Percentiles rank a stretch among this genome's conserved stretches.
Conservation (phyloP, 2,113 vertebrate species). For the Rafetus swinhoei region DNA sequence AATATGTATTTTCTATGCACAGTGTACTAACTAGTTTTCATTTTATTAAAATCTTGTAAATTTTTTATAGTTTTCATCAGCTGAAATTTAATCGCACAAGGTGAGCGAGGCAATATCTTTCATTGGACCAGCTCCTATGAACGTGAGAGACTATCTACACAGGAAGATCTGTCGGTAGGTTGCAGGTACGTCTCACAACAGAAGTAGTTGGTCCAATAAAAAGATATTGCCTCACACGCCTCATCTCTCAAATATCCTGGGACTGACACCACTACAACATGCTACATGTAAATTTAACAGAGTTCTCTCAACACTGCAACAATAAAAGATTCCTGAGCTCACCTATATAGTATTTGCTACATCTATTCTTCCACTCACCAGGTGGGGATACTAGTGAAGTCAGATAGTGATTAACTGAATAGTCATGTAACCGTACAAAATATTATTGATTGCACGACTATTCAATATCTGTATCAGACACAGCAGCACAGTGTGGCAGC, state of each 20-base stretch:
- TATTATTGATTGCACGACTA: too few relatives aligned
- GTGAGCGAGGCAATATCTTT: background rate
- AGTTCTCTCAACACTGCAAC: slow-evolving; percentile 1
- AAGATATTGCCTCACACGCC: background rate
- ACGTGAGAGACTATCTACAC: background rate
- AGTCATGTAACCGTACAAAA: too few relatives aligned
- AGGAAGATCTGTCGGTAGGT: background rate
- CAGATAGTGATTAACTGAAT: too few relatives aligned
- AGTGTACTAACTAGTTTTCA: background rate
- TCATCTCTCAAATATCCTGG: background rate
- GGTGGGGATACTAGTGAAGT: background rate
- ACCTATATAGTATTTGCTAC: too few relatives aligned
- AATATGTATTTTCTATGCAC: background rate
- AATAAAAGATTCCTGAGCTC: background rate
- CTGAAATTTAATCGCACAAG: background rate
- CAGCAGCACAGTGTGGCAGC: too few relatives aligned
- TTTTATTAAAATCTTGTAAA: background rate
- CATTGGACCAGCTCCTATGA: background rate
- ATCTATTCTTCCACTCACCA: background rate
- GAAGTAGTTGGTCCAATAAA: background rate
- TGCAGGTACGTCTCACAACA: background rate
- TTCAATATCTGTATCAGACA: too few relatives aligned
- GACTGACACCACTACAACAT: background rate
- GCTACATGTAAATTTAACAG: background rate
- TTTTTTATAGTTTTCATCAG: background rate